phyloP scores from a whole-genome alignment of 1,140 invertebrate species.

The Parapsyche elsis region DNA sequence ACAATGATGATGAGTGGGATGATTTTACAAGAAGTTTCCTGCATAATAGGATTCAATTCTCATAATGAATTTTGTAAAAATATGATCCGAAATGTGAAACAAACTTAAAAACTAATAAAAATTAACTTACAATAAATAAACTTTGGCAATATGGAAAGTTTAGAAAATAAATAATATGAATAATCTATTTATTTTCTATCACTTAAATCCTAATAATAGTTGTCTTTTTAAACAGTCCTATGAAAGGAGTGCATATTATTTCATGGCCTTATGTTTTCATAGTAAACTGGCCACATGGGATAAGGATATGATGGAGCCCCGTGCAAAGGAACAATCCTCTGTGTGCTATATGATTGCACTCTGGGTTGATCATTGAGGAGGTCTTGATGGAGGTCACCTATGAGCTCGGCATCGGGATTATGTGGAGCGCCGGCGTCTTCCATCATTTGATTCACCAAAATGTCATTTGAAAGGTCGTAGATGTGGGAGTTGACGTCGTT shows the following conservation, averaged over 20 bases:
- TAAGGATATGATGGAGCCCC: background rate
- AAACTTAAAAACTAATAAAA: background rate
- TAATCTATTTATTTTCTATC: conserved; percentile 10
- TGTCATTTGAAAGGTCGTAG: conserved; percentile 61
- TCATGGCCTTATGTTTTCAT: background rate
- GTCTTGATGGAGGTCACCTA: conserved; percentile 48
- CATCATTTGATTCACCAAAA: conserved; percentile 60
- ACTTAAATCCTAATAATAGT: conserved; percentile 2
- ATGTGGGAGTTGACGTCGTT: conserved; percentile 48
- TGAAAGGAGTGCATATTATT: background rate
- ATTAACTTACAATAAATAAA: conserved; percentile 35
- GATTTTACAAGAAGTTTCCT: background rate
- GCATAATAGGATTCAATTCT: background rate
- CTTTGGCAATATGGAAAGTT: conserved; percentile 42
- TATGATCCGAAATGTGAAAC: background rate
- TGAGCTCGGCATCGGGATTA: conserved; percentile 62
- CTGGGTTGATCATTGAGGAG: background rate
- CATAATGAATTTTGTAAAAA: background rate
- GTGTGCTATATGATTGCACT: background rate
- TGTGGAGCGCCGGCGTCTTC: conserved; percentile 56
- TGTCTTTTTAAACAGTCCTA: background rate
- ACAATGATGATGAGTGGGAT: background rate
- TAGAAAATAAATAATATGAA: conserved; percentile 32
- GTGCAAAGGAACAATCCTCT: background rate
- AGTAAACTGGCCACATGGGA: background rate